Conservation (phyloP, 2,797 vertebrate species). For the Gadopsis bispinosus region DNA sequence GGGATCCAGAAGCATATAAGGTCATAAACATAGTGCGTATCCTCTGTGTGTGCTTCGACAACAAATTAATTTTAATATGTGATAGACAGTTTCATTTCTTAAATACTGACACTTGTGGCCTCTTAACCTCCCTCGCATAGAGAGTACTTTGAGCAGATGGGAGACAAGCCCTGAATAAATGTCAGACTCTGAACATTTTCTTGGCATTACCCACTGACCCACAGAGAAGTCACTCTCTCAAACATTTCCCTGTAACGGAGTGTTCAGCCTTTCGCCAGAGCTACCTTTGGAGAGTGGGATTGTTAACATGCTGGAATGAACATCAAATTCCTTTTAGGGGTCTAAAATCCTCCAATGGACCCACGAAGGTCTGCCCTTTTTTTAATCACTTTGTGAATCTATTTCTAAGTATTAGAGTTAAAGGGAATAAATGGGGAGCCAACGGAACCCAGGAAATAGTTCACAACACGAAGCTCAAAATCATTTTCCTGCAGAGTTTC, state of each 20-base stretch:
- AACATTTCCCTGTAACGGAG: slow-evolving; percentile 67
- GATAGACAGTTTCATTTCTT: slow-evolving; percentile 12
- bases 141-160: slow-evolving; percentile 43
- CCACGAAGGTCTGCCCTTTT: slow-evolving; percentile 50
- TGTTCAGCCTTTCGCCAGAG: slow-evolving; percentile 47
- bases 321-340: slow-evolving; percentile 81
- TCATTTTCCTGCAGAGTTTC: slow-evolving; percentile 45
- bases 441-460: slow-evolving; percentile 43
- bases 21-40: background rate
- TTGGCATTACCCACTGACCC: slow-evolving; percentile 70
- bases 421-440: slow-evolving; percentile 40
- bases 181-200: slow-evolving; percentile 58
- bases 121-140: slow-evolving; percentile 14
- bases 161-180: slow-evolving; percentile 58
- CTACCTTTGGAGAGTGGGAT: slow-evolving; percentile 63
- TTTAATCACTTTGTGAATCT: slow-evolving; percentile 51
- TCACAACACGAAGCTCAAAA: slow-evolving; percentile 45
- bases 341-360: slow-evolving; percentile 56
- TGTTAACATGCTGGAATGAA: slow-evolving; percentile 69
- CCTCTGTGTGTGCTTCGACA: background rate
- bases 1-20: background rate
- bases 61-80: slow-evolving; percentile 7
- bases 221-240: slow-evolving; percentile 51
- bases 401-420: slow-evolving; percentile 56
- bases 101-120: slow-evolving; percentile 30